These are phyloP conservation scores for Micromys minutus DNA, from an alignment of 2,113 vertebrate genomes.

Conservation along the genomic window DNA sequence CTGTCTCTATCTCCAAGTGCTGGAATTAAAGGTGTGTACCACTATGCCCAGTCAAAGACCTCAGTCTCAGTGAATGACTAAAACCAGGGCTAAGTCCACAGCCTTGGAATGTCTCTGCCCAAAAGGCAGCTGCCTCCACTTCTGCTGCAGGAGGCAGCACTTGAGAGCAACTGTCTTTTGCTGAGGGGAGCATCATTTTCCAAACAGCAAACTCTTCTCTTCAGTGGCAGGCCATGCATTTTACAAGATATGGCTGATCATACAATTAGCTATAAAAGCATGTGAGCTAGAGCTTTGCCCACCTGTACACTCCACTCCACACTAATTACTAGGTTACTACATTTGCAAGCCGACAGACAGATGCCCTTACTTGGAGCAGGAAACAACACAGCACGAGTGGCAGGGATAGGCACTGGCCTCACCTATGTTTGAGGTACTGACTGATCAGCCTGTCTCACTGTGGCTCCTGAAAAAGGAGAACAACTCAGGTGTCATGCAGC, in stretches of 20 bases:
- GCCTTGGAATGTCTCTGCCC: not conserved
- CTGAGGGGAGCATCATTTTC: not conserved
- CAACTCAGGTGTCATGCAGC: not conserved
- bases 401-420: not conserved
- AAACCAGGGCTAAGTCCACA: not conserved
- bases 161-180: not conserved
- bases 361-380: not conserved
- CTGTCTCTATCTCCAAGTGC: not conserved
- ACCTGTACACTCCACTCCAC: fast-evolving
- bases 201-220: not conserved
- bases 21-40: not conserved
- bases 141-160: too few species aligned
- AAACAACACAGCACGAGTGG: not conserved
- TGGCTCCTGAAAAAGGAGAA: not conserved
- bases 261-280: not conserved
- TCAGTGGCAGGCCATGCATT: not conserved
- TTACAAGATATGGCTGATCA: not conserved
- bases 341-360: not conserved
- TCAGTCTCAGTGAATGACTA: not conserved
- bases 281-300: not conserved
- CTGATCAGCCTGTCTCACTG: not conserved
- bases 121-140: not conserved
- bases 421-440: not conserved
- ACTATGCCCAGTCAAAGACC: not conserved
- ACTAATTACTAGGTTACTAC: not conserved